phyloP scores from a whole-genome alignment of 2,797 vertebrate species.

The Coracias cyanogaster region DNA sequence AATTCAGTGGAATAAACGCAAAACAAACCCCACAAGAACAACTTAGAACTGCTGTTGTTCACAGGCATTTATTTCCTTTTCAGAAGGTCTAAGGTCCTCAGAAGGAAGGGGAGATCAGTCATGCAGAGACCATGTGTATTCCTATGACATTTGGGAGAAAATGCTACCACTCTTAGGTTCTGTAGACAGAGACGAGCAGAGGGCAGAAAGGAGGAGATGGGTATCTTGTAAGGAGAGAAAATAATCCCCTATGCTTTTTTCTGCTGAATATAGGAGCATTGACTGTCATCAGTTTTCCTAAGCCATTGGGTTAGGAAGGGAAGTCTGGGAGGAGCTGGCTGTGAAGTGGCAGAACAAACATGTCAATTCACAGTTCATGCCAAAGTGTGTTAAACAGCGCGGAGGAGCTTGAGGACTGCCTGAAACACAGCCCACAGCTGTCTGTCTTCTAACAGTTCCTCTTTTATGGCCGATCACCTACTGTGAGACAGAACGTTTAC shows the following conservation, averaged over 20 bases:
- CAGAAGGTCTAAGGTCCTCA: neutral
- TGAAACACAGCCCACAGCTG: neutral
- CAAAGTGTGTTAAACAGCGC: neutral
- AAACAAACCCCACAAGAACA: too few relatives aligned
- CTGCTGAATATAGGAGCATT: constrained; percentile 6
- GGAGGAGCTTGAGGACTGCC: neutral
- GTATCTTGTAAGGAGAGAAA: neutral
- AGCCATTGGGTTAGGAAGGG: neutral
- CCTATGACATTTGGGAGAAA: neutral
- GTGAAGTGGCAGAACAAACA: constrained; percentile 20
- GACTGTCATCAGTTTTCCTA: neutral
- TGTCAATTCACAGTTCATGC: neutral
- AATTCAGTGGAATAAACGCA: neutral
- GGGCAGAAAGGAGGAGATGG: neutral
- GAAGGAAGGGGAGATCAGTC: neutral
- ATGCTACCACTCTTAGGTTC: neutral
- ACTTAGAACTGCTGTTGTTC: neutral
- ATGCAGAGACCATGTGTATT: neutral
- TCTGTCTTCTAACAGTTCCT: constrained; percentile 23
- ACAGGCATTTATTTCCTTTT: neutral
- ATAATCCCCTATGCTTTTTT: neutral
- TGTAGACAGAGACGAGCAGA: neutral
- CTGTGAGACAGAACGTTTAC: neutral
- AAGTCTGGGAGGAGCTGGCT: neutral
- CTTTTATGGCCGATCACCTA: neutral